Evolutionary conservation across 2,888 invertebrate genomes (phyloP).

Genomic region (Philonicus albiceps): DNA sequence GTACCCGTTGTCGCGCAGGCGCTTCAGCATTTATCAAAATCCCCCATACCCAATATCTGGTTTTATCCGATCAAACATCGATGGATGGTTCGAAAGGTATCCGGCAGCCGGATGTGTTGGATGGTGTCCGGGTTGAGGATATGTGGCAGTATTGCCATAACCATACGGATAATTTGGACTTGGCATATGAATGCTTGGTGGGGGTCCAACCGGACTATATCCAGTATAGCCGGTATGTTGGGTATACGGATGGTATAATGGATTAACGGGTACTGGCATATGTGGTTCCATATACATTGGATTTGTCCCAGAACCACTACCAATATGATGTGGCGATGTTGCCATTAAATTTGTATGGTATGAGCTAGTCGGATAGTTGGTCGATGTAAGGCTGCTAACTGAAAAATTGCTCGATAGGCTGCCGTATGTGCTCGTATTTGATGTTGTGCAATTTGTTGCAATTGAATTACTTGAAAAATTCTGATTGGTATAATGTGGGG

Average conservation of each 20-base stretch:
- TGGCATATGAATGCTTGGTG: constrained; percentile 72
- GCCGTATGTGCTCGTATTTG: constrained; percentile 53
- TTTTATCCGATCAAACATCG: constrained; percentile 65
- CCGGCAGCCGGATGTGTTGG: constrained; percentile 45
- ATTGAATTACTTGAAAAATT: constrained; percentile 17
- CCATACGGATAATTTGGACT: constrained; percentile 74
- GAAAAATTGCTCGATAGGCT: constrained; percentile 61
- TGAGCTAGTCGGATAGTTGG: constrained; percentile 53
- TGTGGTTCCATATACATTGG: constrained; percentile 65
- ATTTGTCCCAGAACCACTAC: background rate
- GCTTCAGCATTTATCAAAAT: constrained; percentile 59
- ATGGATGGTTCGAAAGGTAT: constrained; percentile 61
- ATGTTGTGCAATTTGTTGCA: constrained; percentile 27
- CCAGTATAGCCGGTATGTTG: constrained; percentile 55
- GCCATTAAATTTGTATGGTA: constrained; percentile 63
- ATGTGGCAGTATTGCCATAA: constrained; percentile 55
- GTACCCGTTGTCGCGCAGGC: background rate
- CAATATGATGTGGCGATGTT: constrained; percentile 54
- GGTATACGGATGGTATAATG: constrained; percentile 63
- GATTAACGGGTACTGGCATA: constrained; percentile 64
- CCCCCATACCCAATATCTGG: constrained; percentile 66
- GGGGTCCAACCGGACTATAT: constrained; percentile 57
- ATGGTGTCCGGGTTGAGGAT: constrained; percentile 36
- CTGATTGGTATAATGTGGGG: constrained; percentile 36
- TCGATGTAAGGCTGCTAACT: constrained; percentile 63